These are phyloP conservation scores for Rhinella marina DNA, from an alignment of 2,797 vertebrate genomes.

Conservation along the genomic window DNA sequence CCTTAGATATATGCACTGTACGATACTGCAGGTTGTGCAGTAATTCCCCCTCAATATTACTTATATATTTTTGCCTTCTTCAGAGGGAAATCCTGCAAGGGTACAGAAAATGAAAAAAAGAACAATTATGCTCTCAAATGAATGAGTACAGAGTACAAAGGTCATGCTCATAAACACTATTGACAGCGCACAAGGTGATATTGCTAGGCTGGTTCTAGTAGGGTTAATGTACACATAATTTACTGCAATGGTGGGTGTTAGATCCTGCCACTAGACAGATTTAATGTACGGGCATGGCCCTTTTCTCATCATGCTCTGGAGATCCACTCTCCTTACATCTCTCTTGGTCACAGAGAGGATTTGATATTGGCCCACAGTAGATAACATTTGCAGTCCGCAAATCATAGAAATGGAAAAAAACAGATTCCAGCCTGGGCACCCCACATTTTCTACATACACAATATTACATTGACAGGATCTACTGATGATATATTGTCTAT, in stretches of 20 bases:
- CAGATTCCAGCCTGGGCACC: too few species aligned
- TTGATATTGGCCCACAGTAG: too few species aligned
- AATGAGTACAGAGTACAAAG: slow-evolving; percentile 17
- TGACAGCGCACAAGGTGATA: not conserved
- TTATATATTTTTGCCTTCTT: not conserved
- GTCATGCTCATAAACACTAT: slow-evolving; percentile 21
- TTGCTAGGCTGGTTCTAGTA: not conserved
- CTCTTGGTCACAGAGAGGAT: too few species aligned
- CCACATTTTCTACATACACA: not conserved
- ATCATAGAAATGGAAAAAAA: too few species aligned
- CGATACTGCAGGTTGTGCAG: not conserved
- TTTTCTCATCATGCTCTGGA: too few species aligned
- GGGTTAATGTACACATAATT: not conserved
- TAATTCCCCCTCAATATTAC: not conserved
- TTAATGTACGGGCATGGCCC: too few species aligned
- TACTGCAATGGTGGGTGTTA: not conserved
- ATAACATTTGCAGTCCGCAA: too few species aligned
- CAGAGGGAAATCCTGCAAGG: too few species aligned
- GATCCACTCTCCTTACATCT: too few species aligned
- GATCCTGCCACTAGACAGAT: too few species aligned
- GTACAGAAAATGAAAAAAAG: not conserved
- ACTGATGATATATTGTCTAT: too few species aligned
- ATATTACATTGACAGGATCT: not conserved
- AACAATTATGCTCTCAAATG: not conserved
- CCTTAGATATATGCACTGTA: not conserved